phyloP scores from a whole-genome alignment of 1,140 invertebrate genomes.

The Dendroctonus valens region DNA sequence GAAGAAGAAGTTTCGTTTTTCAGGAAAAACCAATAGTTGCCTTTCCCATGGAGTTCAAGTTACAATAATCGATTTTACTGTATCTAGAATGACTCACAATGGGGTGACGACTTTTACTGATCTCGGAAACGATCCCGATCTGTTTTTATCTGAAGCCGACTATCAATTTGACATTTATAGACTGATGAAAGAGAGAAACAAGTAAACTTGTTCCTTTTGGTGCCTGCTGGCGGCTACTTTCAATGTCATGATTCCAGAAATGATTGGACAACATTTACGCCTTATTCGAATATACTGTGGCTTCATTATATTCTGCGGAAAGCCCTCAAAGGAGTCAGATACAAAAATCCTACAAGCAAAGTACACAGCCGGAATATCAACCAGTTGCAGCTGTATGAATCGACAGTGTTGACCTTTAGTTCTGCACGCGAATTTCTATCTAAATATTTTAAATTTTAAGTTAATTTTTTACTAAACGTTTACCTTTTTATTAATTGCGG shows the following conservation, averaged over 20 bases:
- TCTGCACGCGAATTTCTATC: too few species aligned
- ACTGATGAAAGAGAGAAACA: conserved; percentile 70
- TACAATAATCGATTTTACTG: conserved; percentile 90
- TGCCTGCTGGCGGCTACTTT: background rate
- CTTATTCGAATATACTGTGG: conserved; percentile 87
- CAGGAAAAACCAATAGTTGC: conserved; percentile 39
- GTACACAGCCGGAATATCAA: conserved; percentile 27
- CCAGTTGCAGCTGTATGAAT: too few species aligned
- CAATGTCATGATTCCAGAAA: conserved; percentile 61
- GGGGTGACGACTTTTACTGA: conserved; percentile 76
- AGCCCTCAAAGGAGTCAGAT: conserved; percentile 55
- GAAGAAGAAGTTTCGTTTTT: conserved; percentile 6
- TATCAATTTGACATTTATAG: conserved; percentile 95
- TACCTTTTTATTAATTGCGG: too few species aligned
- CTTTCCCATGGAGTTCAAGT: conserved; percentile 57
- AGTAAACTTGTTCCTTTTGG: conserved; percentile 57
- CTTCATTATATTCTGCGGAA: conserved; percentile 83
- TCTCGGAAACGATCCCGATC: conserved; percentile 71
- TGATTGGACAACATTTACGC: conserved; percentile 77
- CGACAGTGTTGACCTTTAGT: too few species aligned
- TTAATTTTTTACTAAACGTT: too few species aligned
- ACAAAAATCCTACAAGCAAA: conserved; percentile 41
- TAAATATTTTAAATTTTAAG: too few species aligned
- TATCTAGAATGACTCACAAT: conserved; percentile 74
- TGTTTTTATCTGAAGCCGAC: conserved; percentile 81